Conservation (phyloP, 2,888 invertebrate species). For the Bellardia pandia region DNA sequence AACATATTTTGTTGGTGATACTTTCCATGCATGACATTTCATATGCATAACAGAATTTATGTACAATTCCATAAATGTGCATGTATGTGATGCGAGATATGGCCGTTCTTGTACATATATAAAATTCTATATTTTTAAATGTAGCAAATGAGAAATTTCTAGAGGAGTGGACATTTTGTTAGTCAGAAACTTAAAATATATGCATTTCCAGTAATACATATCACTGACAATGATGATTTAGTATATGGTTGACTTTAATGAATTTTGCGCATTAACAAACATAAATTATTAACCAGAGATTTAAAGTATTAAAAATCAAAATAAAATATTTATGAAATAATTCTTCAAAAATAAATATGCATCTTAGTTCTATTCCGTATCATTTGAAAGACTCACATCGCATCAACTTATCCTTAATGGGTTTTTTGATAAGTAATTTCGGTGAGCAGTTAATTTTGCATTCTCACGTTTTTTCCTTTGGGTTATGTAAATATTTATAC, state of each 20-base stretch:
- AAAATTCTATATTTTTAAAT: neutral
- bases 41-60: conserved; percentile 17
- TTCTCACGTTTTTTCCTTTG: too few relatives aligned
- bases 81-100: neutral
- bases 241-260: neutral
- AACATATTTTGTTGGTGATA: conserved; percentile 16
- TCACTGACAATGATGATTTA: neutral
- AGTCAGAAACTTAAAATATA: neutral
- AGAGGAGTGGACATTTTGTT: neutral
- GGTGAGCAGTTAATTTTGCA: too few relatives aligned
- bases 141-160: neutral
- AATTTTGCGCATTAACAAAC: neutral
- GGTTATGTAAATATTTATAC: too few relatives aligned
- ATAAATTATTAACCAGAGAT: neutral
- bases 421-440: too few relatives aligned
- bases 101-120: neutral
- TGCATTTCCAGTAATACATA: neutral
- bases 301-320: neutral
- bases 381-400: too few relatives aligned
- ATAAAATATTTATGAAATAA: neutral
- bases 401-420: too few relatives aligned
- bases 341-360: neutral
- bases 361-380: neutral
- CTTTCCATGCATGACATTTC: conserved; percentile 5
- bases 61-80: neutral